Evolutionary conservation across 2,888 invertebrate species (phyloP).

Genomic region (Branchellion lobata): DNA sequence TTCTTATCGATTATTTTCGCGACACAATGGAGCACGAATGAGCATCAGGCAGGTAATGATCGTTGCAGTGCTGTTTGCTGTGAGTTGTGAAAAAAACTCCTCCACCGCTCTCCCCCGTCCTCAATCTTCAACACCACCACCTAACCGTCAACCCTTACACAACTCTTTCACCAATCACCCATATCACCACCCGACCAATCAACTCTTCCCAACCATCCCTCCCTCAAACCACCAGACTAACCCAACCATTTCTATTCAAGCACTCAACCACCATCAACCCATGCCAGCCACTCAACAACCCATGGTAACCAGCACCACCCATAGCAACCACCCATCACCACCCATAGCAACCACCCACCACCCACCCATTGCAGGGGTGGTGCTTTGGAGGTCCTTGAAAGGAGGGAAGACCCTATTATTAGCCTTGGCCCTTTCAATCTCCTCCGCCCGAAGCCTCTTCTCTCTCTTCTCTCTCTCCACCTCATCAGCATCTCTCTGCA

Average conservation of each 20-base stretch:
- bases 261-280: background rate
- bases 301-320: background rate
- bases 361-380: background rate
- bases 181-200: no score
- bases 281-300: background rate
- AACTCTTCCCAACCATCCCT: no score
- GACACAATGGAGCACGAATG: no score
- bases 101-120: background rate
- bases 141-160: no score
- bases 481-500: slow-evolving; percentile 50
- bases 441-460: slow-evolving; percentile 24
- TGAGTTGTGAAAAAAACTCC: no score
- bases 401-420: slow-evolving; percentile 42
- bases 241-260: no score
- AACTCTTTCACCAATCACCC: no score
- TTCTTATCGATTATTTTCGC: no score
- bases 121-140: background rate
- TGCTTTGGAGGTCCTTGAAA: slow-evolving; percentile 32
- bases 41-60: no score
- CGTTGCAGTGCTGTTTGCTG: no score
- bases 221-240: no score
- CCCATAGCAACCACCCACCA: background rate
- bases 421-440: slow-evolving; percentile 21
- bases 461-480: slow-evolving; percentile 39
- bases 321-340: background rate